Evolutionary conservation across 2,113 vertebrate species (phyloP).

Genomic region (Corydoras sp.): DNA sequence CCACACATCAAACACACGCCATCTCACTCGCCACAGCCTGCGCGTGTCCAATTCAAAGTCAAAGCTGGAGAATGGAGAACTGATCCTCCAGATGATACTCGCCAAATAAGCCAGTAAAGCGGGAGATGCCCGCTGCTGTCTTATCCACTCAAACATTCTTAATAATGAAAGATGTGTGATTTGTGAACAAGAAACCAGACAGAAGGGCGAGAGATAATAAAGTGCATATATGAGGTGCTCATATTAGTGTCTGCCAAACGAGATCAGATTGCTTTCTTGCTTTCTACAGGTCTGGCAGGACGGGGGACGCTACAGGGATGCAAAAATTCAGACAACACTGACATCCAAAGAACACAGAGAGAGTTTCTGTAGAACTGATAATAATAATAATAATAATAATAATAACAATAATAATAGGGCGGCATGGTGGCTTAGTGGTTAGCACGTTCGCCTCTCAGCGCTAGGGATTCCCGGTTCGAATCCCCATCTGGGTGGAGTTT

Average conservation of each 20-base stretch:
- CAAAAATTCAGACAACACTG: too few species aligned
- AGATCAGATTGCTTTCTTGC: not conserved
- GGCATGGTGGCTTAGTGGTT: too few species aligned
- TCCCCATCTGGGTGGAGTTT: too few species aligned
- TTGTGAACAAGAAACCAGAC: constrained; percentile 1
- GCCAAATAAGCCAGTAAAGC: constrained; percentile 22
- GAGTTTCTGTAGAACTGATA: too few species aligned
- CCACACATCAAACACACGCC: constrained; percentile 40
- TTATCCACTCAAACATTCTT: not conserved
- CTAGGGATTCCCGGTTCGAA: too few species aligned
- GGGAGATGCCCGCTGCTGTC: constrained; percentile 6
- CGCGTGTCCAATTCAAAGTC: constrained; percentile 32
- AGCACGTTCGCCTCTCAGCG: too few species aligned
- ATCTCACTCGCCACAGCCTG: not conserved
- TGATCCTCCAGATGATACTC: constrained; percentile 35
- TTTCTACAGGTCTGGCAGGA: not conserved
- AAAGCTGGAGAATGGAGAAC: constrained; percentile 20
- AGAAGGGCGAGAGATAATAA: constrained; percentile 6
- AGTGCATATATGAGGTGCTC: not conserved
- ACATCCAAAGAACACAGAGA: too few species aligned
- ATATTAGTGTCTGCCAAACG: not conserved
- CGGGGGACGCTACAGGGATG: too few species aligned
- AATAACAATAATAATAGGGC: too few species aligned
- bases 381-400: too few species aligned
- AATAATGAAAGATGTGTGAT: not conserved